A percentile compares a stretch with the other conserved stretches of the same genome.
Evolutionary conservation across 2,888 invertebrate genomes (phyloP).

Genomic region (Deroplatys truncata): DNA sequence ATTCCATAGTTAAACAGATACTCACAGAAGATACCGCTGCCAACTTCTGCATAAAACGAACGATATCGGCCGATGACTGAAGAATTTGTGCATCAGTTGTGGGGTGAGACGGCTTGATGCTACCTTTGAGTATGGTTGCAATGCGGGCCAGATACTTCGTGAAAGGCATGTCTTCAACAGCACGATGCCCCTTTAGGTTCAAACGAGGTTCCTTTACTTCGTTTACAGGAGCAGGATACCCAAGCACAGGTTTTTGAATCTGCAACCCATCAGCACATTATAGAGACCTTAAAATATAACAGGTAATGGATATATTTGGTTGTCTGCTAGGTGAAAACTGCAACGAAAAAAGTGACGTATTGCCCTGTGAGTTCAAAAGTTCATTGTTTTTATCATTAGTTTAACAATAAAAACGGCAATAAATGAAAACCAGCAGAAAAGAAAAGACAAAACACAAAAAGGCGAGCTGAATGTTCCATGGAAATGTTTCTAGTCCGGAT

Average conservation of each 20-base stretch:
- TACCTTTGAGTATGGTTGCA: background rate
- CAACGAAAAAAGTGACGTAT: background rate
- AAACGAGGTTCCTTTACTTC: background rate
- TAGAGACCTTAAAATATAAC: background rate
- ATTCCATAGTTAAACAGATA: background rate
- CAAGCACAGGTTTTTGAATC: background rate
- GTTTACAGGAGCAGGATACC: background rate
- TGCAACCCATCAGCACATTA: background rate
- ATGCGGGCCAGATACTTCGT: background rate
- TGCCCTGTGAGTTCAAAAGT: too few relatives aligned
- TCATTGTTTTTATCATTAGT: too few relatives aligned
- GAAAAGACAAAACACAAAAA: too few relatives aligned
- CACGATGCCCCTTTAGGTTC: background rate
- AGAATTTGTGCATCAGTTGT: background rate
- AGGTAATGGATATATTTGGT: background rate
- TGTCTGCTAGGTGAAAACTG: background rate
- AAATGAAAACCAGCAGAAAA: too few relatives aligned
- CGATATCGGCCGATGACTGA: background rate
- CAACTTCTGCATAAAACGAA: background rate
- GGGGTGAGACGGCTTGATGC: background rate
- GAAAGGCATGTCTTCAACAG: background rate
- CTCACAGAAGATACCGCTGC: background rate
- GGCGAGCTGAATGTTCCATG: too few relatives aligned
- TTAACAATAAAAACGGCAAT: too few relatives aligned
- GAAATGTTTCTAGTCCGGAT: too few relatives aligned